Evolutionary conservation across 2,888 invertebrate species (phyloP), one percentile per base, ranked within the genome.

Genomic region (Cynaeus angustus): DNA sequence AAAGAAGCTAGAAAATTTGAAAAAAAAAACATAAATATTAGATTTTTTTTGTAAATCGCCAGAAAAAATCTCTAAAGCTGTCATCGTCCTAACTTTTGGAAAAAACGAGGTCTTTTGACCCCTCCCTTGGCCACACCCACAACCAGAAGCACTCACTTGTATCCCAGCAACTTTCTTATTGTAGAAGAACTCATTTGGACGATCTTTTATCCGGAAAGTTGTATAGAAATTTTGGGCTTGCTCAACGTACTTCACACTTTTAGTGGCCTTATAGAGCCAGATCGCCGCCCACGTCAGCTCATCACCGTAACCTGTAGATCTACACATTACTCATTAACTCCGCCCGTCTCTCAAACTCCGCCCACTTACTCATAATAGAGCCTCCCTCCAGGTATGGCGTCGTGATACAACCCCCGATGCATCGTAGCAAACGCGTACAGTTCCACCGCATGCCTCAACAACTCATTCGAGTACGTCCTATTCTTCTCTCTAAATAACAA

Each of bases 211-310:
- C 41, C 85, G 81, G 72, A 87, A 88, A 62, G 86, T 84, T 68
- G 81, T 80, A 75, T 87, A 88, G 72, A 86, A 85, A 50, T 84
- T 79, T 70, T 86, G 85, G 1, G 88, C 88, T 43, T 87, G 86
- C 33, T 86, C 83, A 56, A 88, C 78, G 73, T 87, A 89, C 37
- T 80, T 79, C 0, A 80, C 71, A 5, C 87, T 84, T 33, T 85
- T 85, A 0, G 88, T 88, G 1, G 88, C 88, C 72, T 86, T 86
- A 80, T 85, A 87, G 5, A 89, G 78, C 89, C 89, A 89, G 0
- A 85, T 81, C 0, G 88, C 88, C 0, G 88, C 87, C 89, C 89
- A 89, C 0, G 87, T 86, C 21, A 89, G 78, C 74, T 89, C 89
- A 75, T 89, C 89, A 0, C 87, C 88, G 74, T 87, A 89, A 58